phyloP scores from a whole-genome alignment of 2,797 vertebrate species.

The Sphaeramia orbicularis region DNA sequence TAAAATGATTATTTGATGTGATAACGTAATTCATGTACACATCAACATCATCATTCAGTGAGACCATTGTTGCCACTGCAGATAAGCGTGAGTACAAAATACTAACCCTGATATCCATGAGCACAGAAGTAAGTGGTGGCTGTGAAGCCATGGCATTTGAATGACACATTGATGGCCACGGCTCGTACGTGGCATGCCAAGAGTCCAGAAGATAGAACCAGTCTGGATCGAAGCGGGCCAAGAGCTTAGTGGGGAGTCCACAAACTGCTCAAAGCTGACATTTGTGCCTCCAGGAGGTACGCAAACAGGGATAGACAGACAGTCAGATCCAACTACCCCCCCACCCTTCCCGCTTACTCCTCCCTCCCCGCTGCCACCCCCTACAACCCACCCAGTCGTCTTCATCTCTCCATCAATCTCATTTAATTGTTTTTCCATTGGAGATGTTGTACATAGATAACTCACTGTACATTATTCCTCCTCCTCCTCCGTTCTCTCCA shows the following conservation, averaged over 20 bases:
- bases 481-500: conserved; percentile 59
- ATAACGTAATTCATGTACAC: conserved; percentile 15
- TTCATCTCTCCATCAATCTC: conserved; percentile 79
- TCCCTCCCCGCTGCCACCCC: conserved; percentile 25
- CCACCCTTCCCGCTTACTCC: conserved; percentile 16
- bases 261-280: conserved; percentile 90
- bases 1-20: background rate
- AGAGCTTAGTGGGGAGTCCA: conserved; percentile 89
- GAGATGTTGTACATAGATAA: conserved; percentile 75
- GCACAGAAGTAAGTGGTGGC: conserved; percentile 71
- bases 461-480: conserved; percentile 62
- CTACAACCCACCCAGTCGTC: conserved; percentile 51
- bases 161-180: conserved; percentile 85
- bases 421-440: conserved; percentile 82
- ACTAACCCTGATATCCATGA: conserved; percentile 73
- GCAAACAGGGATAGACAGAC: conserved; percentile 83
- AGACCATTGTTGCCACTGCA: conserved; percentile 40
- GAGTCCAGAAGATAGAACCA: conserved; percentile 89
- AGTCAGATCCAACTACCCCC: conserved; percentile 69
- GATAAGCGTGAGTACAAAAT: conserved; percentile 47
- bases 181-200: conserved; percentile 78
- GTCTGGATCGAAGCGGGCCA: conserved; percentile 86
- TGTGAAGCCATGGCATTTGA: conserved; percentile 83
- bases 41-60: conserved; percentile 6
- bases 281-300: conserved; percentile 89